Evolutionary conservation across 2,113 vertebrate genomes (phyloP), one percentile per base, ranked within the genome.

Genomic region (Brachyhypopomus gauderio): DNA sequence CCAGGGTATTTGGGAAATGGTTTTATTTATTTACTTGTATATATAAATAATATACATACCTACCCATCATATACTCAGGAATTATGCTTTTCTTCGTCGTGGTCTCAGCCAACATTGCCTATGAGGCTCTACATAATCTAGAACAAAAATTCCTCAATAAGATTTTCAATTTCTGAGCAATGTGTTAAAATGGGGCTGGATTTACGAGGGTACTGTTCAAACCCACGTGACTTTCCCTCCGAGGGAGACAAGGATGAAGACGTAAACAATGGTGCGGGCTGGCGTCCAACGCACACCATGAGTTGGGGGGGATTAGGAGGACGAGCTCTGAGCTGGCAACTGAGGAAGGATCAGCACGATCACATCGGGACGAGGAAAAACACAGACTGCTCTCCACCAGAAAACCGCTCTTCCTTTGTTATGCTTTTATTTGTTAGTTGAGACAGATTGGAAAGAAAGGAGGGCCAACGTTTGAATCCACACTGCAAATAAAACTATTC

Each of bases 221-320:
- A 38, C 20, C 20, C 20, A 70, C 30, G 27, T 76, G 52, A 19
- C 52, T 62, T 60, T 19, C 36, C 59, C 74, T 71, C 20, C 20
- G 20, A 41, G 55, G 55, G 20, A 84, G 76, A 73, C 7, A 79
- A 52, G 83, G 84, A 89, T 87, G 85, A 91, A 87, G 89, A 89
- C 83, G 88, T 90, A 90, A 91, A 93, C 88, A 91, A 91, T 90
- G 79, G 85, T 41, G 80, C 82, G 73, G 81, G 86, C 86, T 87
- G 87, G 86, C 89, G 88, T 90, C 89, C 75, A 86, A 89, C 90
- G 74, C 86, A 86, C 88, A 88, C 79, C 86, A 63, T 74, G 85
- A 87, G 86, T 88, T 77, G 88, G 72, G n/a, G 22, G 58, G 90
- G 92, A 91, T 92, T 91, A 91, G 88, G 78, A 73, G 72, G 88